These are phyloP conservation scores for Pangasius krempfi DNA, from an alignment of 2,797 vertebrate genomes.

Conservation along the genomic window DNA sequence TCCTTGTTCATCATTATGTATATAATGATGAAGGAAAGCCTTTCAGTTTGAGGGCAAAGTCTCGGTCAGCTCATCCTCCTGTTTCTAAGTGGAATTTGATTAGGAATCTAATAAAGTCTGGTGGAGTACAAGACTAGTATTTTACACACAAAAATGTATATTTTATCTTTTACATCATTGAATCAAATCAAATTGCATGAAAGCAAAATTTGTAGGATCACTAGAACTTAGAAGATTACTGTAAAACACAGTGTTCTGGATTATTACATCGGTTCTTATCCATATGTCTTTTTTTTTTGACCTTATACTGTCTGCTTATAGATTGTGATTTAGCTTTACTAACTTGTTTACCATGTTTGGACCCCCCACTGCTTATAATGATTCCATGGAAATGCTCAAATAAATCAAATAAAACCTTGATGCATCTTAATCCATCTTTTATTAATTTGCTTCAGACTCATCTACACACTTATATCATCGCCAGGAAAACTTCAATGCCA, in stretches of 20 bases:
- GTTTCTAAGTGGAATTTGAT: constrained; percentile 49
- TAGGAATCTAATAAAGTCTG: constrained; percentile 48
- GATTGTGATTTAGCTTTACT: not conserved
- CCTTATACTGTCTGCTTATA: not conserved
- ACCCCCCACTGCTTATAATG: not conserved
- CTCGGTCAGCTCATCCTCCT: constrained; percentile 37
- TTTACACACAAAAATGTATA: not conserved
- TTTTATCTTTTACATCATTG: not conserved
- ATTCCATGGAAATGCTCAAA: not conserved
- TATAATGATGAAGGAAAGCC: constrained; percentile 23
- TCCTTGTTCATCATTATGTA: constrained; percentile 42
- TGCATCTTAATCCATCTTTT: not conserved
- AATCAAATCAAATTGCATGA: constrained; percentile 18
- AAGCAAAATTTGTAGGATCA: constrained; percentile 1
- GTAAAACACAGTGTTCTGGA: not conserved
- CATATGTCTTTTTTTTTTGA: not conserved
- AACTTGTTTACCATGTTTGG: not conserved
- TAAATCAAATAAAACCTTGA: not conserved
- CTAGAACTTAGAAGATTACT: not conserved
- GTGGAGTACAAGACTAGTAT: not conserved
- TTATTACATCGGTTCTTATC: not conserved
- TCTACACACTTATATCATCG: not conserved
- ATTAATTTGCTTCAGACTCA: not conserved
- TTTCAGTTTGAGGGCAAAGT: constrained; percentile 24
- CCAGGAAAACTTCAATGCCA: not conserved